These are phyloP conservation scores for Deilephila elpenor DNA, from an alignment of 2,888 invertebrate species.

Conservation along the genomic window DNA sequence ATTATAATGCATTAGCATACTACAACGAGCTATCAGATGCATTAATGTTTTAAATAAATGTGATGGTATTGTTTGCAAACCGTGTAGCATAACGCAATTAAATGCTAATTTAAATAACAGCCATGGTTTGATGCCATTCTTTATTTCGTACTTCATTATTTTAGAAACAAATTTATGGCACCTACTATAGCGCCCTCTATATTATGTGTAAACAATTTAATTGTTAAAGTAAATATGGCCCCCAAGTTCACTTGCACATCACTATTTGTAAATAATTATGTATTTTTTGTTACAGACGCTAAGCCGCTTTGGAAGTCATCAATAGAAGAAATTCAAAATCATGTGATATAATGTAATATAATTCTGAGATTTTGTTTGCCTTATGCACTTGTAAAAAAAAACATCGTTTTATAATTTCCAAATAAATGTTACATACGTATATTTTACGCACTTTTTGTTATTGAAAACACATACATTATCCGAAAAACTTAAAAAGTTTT, in stretches of 20 bases:
- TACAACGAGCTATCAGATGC: neutral
- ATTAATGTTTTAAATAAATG: neutral
- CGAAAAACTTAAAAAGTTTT: too few relatives aligned
- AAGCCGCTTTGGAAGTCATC: constrained; percentile 37
- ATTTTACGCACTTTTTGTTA: neutral
- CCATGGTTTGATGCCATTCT: too few relatives aligned
- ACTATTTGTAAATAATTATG: neutral
- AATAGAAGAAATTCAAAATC: constrained; percentile 50
- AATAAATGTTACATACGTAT: constrained; percentile 43
- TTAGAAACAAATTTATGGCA: too few relatives aligned
- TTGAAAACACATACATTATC: neutral
- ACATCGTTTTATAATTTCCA: constrained; percentile 39
- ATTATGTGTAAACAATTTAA: too few relatives aligned
- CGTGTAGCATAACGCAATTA: too few relatives aligned
- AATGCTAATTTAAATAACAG: too few relatives aligned
- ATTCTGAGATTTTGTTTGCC: constrained; percentile 46
- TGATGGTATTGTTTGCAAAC: neutral
- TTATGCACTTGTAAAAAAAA: constrained; percentile 41
- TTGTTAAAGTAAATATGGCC: too few relatives aligned
- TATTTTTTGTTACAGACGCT: constrained; percentile 60
- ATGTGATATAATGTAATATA: constrained; percentile 59
- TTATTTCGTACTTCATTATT: too few relatives aligned
- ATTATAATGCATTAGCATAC: neutral
- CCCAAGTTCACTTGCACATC: neutral
- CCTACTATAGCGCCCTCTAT: too few relatives aligned